Evolutionary conservation across 2,888 invertebrate genomes (phyloP).

Genomic region (Watsonalla cultraria): DNA sequence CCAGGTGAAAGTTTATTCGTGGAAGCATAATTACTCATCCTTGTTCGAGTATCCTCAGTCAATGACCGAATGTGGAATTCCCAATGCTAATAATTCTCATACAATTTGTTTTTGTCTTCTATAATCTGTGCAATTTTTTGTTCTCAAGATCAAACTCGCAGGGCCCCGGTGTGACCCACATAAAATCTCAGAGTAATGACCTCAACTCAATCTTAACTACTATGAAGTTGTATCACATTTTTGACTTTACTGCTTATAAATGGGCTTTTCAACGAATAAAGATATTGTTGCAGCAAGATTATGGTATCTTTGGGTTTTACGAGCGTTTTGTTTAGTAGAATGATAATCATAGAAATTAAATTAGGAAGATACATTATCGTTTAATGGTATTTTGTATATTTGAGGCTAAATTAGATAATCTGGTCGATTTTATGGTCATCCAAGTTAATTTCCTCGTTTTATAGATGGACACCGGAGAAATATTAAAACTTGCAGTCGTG

Average conservation of each 20-base stretch:
- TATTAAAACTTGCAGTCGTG: too few relatives aligned
- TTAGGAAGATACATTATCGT: too few relatives aligned
- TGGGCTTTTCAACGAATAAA: background rate
- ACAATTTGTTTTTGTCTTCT: constrained; percentile 16
- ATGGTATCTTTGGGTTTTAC: background rate
- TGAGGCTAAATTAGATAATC: too few relatives aligned
- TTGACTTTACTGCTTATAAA: constrained; percentile 9
- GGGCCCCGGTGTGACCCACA: constrained; percentile 51
- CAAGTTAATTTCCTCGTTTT: too few relatives aligned
- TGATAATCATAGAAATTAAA: too few relatives aligned
- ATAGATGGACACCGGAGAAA: too few relatives aligned
- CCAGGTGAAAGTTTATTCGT: background rate
- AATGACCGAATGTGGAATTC: background rate
- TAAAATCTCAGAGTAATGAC: constrained; percentile 53
- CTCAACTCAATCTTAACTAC: constrained; percentile 44
- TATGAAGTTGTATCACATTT: constrained; percentile 40
- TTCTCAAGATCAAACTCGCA: constrained; percentile 16
- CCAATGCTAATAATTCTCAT: constrained; percentile 5
- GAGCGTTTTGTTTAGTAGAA: background rate
- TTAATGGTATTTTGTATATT: too few relatives aligned
- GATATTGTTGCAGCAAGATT: background rate
- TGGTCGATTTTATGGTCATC: too few relatives aligned
- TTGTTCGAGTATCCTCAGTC: background rate
- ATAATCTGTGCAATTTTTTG: constrained; percentile 17
- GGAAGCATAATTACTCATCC: background rate